A percentile compares a stretch with the other conserved stretches of the same genome.
phyloP scores from a whole-genome alignment of 1,140 invertebrate species.

The Drosophila mauritiana region DNA sequence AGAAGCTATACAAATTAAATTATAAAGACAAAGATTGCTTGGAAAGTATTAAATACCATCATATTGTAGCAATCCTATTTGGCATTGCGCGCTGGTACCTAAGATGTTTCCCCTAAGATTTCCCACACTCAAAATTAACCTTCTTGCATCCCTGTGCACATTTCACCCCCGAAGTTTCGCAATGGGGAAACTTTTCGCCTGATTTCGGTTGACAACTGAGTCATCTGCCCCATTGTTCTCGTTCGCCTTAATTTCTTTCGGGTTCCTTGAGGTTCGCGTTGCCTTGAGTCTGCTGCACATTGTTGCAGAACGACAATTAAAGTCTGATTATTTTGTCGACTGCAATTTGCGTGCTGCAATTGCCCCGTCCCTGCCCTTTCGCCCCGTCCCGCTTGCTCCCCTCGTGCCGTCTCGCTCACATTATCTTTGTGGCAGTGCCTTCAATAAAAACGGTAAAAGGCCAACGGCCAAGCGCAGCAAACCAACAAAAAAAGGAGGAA shows the following conservation, averaged over 20 bases:
- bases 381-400: background rate
- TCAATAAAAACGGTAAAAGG: conserved; percentile 75
- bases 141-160: conserved; percentile 1
- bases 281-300: conserved; percentile 38
- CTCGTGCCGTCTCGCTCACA: conserved; percentile 13
- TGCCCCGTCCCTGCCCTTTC: conserved; percentile 8
- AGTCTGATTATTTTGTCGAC: conserved; percentile 78
- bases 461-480: conserved; percentile 59
- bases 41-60: too few species aligned
- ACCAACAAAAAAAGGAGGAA: conserved; percentile 15
- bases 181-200: conserved; percentile 35
- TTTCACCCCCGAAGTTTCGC: conserved; percentile 12
- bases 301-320: conserved; percentile 73
- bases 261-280: conserved; percentile 17
- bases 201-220: conserved; percentile 41
- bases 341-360: conserved; percentile 74
- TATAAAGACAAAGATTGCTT: too few species aligned
- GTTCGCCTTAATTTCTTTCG: background rate
- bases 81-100: background rate
- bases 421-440: conserved; percentile 53
- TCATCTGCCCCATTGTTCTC: conserved; percentile 34
- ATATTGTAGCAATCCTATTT: too few species aligned
- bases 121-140: conserved; percentile 15
- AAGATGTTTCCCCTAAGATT: background rate
- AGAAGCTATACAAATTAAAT: too few species aligned